phyloP scores from a whole-genome alignment of 2,888 invertebrate genomes.

The Callimorpha dominula region DNA sequence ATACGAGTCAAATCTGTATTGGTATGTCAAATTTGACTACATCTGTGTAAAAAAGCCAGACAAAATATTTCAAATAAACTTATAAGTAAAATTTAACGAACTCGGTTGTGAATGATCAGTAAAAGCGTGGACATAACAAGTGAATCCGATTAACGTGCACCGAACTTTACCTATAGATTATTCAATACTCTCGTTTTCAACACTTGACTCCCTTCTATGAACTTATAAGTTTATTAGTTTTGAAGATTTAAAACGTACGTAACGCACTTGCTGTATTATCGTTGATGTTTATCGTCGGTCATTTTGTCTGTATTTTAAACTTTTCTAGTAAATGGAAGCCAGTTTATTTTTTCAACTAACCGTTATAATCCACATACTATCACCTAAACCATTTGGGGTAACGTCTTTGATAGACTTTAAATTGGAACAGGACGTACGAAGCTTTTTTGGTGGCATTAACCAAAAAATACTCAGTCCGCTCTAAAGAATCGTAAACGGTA shows the following conservation, averaged over 20 bases:
- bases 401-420: background rate
- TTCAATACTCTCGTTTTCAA: conserved; percentile 38
- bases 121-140: conserved; percentile 50
- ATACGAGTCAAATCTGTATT: no score
- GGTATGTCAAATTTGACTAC: no score
- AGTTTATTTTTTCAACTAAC: no score
- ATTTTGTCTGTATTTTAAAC: no score
- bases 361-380: no score
- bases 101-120: conserved; percentile 25
- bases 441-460: background rate
- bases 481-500: background rate
- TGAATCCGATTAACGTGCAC: conserved; percentile 50
- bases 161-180: conserved; percentile 50
- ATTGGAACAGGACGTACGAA: no score
- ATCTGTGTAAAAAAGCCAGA: no score
- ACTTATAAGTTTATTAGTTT: conserved; percentile 37
- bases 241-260: background rate
- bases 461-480: background rate
- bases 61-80: no score
- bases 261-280: no score
- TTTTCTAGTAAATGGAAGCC: no score
- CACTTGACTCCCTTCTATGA: conserved; percentile 38
- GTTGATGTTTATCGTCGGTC: no score
- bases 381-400: background rate
- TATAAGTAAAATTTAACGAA: conserved; percentile 16